These are phyloP conservation scores for Calameuta idolon DNA, from an alignment of 2,888 invertebrate species.

Conservation along the genomic window DNA sequence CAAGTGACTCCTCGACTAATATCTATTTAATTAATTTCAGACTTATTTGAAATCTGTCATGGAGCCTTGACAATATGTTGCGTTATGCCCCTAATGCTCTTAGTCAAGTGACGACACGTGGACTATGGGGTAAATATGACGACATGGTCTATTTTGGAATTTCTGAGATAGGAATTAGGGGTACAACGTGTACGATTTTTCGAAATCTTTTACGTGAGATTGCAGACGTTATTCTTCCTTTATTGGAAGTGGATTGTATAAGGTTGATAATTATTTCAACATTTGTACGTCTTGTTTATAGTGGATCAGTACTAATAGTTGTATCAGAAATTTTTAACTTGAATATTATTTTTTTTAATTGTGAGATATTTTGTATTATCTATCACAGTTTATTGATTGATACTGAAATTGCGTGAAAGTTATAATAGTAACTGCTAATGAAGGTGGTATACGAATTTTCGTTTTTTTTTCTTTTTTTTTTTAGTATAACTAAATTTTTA, in stretches of 20 bases:
- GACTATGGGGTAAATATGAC: conserved; percentile 11
- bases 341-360: not conserved
- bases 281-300: not conserved
- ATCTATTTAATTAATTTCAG: conserved; percentile 63
- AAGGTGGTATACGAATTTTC: not conserved
- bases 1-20: conserved; percentile 60
- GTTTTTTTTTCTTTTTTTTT: not conserved
- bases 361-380: not conserved
- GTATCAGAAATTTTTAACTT: not conserved
- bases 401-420: not conserved
- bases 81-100: conserved; percentile 3
- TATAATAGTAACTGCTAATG: not conserved
- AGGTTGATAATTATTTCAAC: not conserved
- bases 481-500: not conserved
- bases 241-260: too few relatives aligned
- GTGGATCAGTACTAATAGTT: not conserved
- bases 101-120: conserved; percentile 3
- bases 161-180: too few relatives aligned
- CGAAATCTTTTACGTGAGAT: too few relatives aligned
- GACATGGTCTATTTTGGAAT: too few relatives aligned
- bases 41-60: conserved; percentile 37
- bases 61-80: conserved; percentile 35
- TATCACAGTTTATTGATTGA: not conserved
- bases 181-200: too few relatives aligned
- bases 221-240: too few relatives aligned